Evolutionary conservation across 2,113 vertebrate genomes (phyloP), one percentile per base, ranked within the genome.

Genomic region (Scophthalmus maximus): DNA sequence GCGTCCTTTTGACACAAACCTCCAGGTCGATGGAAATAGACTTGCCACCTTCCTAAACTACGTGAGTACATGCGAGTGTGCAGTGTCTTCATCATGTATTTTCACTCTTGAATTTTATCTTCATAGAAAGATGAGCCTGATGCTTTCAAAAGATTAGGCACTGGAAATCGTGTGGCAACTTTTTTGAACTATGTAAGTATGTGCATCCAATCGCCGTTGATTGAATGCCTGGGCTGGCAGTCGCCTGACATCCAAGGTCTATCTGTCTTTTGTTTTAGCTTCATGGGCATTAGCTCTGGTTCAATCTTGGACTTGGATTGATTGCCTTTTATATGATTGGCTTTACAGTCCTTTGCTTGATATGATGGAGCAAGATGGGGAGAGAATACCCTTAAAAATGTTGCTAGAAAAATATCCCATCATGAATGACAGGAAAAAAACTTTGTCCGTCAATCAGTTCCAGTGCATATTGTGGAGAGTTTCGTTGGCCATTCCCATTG

Each of bases 111-210:
- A 94, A 93, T 94, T 97, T 96, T 96, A 95, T 99, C 91, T 97
- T 96, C 91, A 87, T 99, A 99, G 98, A 99, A 94, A 94, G 92
- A 98, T 94, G 97, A 98, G 84, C 96, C 94, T 87, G 97, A 99
- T 96, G 97, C 94, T 95, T 99, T 99, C 98, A 98, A 97, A 97
- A 95, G 92, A 93, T 99, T 99, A 99, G 98, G 98, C 95, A 99
- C 97, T 93, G 98, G 97, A 92, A 99, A 99, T 94, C 98, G 97
- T 68, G 91, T 98, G 95, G 98, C 98, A 72, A 99, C 98, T 91
- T 96, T 95, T 96, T 97, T 99, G 93, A 98, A 96, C 93, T 99
- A 99, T 91, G 97, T 99, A 95, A 99, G 98, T 99, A 98, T 94
- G 82, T 7, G 88, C 55, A 53, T 67, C 34, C 44, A 57, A 60